A percentile compares a stretch with the other conserved stretches of the same genome.
phyloP scores from a whole-genome alignment of 2,888 invertebrate genomes.

The Trilocha varians region DNA sequence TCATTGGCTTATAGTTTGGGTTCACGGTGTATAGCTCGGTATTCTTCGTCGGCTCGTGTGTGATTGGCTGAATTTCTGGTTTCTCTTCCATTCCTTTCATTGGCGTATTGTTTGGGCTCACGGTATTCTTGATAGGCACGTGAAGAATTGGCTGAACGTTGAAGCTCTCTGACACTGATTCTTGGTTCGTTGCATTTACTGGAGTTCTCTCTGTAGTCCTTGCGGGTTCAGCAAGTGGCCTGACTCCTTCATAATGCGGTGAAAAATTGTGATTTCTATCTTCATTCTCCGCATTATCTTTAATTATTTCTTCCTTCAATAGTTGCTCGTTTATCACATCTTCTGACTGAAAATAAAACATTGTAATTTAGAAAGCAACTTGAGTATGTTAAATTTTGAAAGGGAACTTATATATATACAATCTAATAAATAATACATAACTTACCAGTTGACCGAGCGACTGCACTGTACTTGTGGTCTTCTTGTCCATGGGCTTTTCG shows the following conservation, averaged over 20 bases:
- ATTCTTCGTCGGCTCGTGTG: conserved; percentile 30
- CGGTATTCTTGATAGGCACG: conserved; percentile 35
- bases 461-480: conserved; percentile 20
- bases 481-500: no score
- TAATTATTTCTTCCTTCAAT: conserved; percentile 38
- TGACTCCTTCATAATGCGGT: conserved; percentile 6
- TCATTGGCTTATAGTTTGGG: conserved; percentile 54
- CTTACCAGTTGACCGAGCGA: conserved; percentile 52
- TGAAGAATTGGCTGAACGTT: conserved; percentile 41
- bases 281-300: conserved; percentile 30
- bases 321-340: conserved; percentile 53
- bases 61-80: conserved; percentile 45
- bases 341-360: conserved; percentile 44
- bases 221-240: conserved; percentile 2
- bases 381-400: not conserved
- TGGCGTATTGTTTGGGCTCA: conserved; percentile 51
- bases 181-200: conserved; percentile 1
- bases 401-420: not conserved
- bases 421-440: conserved; percentile 5
- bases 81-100: conserved; percentile 57
- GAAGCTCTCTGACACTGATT: conserved; percentile 22
- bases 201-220: conserved; percentile 1
- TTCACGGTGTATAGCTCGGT: conserved; percentile 39
- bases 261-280: conserved; percentile 19
- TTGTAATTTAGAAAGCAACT: not conserved